Conservation (phyloP, 1,140 invertebrate species). For the Ceratitis capitata region DNA sequence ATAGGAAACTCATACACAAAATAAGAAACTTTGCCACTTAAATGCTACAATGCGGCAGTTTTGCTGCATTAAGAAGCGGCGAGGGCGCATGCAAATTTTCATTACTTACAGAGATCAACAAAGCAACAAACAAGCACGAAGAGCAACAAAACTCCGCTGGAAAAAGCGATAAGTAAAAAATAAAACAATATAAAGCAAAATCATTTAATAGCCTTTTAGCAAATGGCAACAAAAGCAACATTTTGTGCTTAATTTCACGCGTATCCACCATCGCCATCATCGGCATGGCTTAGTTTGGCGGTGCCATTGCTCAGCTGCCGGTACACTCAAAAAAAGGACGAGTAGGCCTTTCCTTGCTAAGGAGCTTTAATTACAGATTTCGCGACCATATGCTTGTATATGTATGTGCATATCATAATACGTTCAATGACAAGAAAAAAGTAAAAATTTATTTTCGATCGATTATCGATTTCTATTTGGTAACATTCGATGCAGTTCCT, state of each 20-base stretch:
- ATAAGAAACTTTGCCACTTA: background rate
- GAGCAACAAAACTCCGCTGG: no score
- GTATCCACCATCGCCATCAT: background rate
- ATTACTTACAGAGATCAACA: background rate
- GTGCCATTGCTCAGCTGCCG: background rate
- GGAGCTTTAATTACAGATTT: no score
- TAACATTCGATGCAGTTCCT: no score
- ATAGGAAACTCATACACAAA: background rate
- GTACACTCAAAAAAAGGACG: background rate
- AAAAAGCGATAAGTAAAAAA: background rate
- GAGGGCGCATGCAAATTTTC: background rate
- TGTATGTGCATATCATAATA: no score
- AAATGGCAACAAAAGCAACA: conserved; percentile 15
- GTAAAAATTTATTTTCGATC: no score
- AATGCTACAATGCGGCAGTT: background rate
- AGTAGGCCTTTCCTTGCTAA: no score
- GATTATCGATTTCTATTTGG: no score
- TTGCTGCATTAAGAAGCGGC: background rate
- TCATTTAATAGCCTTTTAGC: conserved; percentile 28
- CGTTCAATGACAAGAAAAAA: no score
- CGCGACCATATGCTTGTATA: no score
- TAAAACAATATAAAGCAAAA: background rate
- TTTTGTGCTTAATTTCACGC: background rate
- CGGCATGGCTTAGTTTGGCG: background rate
- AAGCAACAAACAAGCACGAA: background rate